phyloP scores from a whole-genome alignment of 2,797 vertebrate species.

The Leptatherina wallacei region DNA sequence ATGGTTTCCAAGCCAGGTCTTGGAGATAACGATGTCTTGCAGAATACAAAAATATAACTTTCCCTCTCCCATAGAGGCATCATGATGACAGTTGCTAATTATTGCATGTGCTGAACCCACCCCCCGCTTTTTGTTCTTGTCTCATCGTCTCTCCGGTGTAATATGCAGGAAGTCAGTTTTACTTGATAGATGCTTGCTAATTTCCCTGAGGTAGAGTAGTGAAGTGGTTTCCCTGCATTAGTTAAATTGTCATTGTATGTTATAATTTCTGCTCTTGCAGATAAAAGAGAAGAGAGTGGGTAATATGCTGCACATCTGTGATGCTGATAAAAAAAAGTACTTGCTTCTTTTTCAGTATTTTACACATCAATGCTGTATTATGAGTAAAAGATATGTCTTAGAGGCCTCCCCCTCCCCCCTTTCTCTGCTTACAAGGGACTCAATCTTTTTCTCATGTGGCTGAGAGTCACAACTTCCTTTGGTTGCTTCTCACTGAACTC shows the following conservation, averaged over 20 bases:
- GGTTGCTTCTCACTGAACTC: not conserved
- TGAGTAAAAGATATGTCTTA: not conserved
- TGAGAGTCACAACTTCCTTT: not conserved
- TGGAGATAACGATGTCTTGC: constrained; percentile 2
- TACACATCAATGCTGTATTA: not conserved
- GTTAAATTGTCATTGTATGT: constrained; percentile 37
- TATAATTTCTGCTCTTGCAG: constrained; percentile 26
- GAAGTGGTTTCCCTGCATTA: constrained; percentile 28
- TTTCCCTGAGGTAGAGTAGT: constrained; percentile 56
- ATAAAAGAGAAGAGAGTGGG: constrained; percentile 9
- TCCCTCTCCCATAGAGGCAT: constrained; percentile 15
- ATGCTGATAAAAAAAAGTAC: not conserved
- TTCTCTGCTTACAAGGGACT: not conserved
- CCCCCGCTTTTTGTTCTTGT: constrained; percentile 43
- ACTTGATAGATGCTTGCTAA: constrained; percentile 45
- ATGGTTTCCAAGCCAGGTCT: constrained; percentile 1
- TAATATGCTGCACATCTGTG: constrained; percentile 16
- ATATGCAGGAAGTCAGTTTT: constrained; percentile 38
- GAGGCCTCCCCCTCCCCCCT: not conserved
- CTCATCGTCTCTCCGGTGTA: constrained; percentile 39
- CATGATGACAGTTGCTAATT: constrained; percentile 60
- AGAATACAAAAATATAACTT: constrained; percentile 26
- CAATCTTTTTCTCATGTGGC: not conserved
- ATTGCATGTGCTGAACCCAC: constrained; percentile 28
- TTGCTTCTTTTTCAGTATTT: not conserved